These are phyloP conservation scores for Sinhomidia bicolor DNA, from an alignment of 2,888 invertebrate species.

Conservation along the genomic window DNA sequence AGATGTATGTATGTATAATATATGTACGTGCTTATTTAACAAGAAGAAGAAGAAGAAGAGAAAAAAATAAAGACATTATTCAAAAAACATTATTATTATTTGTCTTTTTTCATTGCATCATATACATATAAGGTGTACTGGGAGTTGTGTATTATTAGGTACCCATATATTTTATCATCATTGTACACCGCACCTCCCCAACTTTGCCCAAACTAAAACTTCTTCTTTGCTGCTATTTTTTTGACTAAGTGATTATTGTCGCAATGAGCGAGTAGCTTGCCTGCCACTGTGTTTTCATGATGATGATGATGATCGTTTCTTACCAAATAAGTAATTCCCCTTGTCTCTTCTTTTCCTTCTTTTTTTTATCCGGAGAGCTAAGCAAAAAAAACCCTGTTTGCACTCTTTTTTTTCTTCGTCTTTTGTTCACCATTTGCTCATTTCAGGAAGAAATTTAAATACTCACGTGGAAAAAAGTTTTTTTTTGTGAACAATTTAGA, in stretches of 20 bases:
- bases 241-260: background rate
- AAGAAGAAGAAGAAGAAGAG: too few species aligned
- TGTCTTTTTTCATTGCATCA: conserved; percentile 41
- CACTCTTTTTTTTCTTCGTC: conserved; percentile 5
- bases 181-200: conserved; percentile 11
- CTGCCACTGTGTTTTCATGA: conserved; percentile 50
- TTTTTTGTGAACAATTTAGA: background rate
- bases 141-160: conserved; percentile 9
- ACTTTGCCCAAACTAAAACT: background rate
- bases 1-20: background rate
- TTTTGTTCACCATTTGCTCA: conserved; percentile 24
- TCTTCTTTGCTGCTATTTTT: background rate
- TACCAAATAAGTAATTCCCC: conserved; percentile 56
- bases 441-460: conserved; percentile 50
- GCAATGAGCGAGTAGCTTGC: conserved; percentile 28
- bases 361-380: conserved; percentile 23
- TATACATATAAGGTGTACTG: conserved; percentile 47
- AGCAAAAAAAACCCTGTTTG: conserved; percentile 22
- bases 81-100: conserved; percentile 20
- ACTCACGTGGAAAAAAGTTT: background rate
- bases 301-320: conserved; percentile 53
- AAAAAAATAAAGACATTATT: conserved; percentile 42
- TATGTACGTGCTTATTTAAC: too few species aligned
- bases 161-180: background rate
- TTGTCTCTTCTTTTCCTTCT: conserved; percentile 31